phyloP scores from a whole-genome alignment of 2,888 invertebrate genomes.

The Perizoma flavofasciatum region DNA sequence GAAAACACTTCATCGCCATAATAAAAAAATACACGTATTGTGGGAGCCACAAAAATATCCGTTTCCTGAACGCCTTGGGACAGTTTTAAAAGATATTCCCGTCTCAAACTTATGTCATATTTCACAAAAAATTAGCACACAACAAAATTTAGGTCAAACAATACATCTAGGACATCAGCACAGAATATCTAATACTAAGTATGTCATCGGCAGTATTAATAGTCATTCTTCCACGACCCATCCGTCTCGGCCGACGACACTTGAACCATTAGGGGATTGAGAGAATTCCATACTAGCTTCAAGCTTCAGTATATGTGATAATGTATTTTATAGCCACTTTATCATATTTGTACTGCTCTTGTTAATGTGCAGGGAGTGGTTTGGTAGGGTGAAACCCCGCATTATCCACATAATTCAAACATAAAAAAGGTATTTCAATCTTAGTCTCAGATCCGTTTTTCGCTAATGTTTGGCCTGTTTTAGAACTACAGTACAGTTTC shows the following conservation, averaged over 20 bases:
- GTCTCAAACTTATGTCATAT: conserved; percentile 30
- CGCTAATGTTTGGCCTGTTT: no score
- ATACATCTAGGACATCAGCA: conserved; percentile 42
- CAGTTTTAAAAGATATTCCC: conserved; percentile 16
- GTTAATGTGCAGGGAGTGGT: conserved; percentile 23
- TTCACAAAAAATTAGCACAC: conserved; percentile 46
- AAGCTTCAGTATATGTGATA: conserved; percentile 41
- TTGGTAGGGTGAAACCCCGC: conserved; percentile 4
- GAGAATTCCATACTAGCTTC: conserved; percentile 54
- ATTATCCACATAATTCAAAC: background rate
- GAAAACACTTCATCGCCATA: no score
- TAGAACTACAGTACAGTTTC: background rate
- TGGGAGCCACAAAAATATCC: conserved; percentile 2
- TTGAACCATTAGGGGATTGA: conserved; percentile 64
- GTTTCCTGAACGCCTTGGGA: conserved; percentile 5
- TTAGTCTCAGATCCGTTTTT: no score
- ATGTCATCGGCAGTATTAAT: conserved; percentile 46
- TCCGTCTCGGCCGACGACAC: conserved; percentile 45
- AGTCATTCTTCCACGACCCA: conserved; percentile 47
- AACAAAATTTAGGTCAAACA: conserved; percentile 48
- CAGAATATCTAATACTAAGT: conserved; percentile 37
- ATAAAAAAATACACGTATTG: no score
- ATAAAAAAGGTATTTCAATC: no score
- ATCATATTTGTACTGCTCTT: conserved; percentile 49
- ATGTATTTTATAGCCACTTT: conserved; percentile 61